Base-by-base conservation (phyloP, 1,140 invertebrate species). In the Lanistes nyassanus region DNA sequence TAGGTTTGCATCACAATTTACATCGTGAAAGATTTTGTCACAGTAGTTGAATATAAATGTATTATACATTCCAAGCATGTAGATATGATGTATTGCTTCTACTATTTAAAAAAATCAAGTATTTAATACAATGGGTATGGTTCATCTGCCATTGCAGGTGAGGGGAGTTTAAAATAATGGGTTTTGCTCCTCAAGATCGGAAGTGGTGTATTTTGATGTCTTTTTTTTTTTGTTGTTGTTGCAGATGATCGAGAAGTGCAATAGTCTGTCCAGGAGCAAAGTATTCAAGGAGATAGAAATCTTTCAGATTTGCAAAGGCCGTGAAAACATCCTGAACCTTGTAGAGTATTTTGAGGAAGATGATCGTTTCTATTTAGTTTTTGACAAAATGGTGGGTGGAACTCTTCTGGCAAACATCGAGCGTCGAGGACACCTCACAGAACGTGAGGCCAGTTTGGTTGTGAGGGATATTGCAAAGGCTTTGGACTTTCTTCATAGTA, bases 201-300 rank as follows among this genome's bases (percentile, higher is more conserved):
- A 3, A 66, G 26, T 23, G 19, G 19, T 68, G 34, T 36, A 16
- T 47, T 47, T 21, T 69, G 51, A 4, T 7, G 34, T 69, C n/a
- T 21, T n/a, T n/a, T 58, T 11, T 62, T 23, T 58, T 75, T 55
- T 72, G 13, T 77, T 73, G 71, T 79, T 67, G 79, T 82, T 85
- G 19, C 78, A 91, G 92, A 96, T 98, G 80, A 97, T 98, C 86
- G 96, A 98, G 89, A 98, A 98, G 88, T 95, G 96, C 81, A 95
- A 95, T 66, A 95, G 95, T 69, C 95, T 98, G 90, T 95, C 95
- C 80, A 93, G 97, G 79, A 94, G 93, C 82, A 92, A 97, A 83
- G 97, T 99, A 58, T 97, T 99, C 92, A 95, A 97, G 77, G 98
- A 99, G 90, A 96, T 99, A 81, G 97, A 99, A 91, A 98, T 97